Percentiles rank a stretch among this genome's conserved stretches.
phyloP scores from a whole-genome alignment of 2,888 invertebrate species.

The Lobophora halterata region DNA sequence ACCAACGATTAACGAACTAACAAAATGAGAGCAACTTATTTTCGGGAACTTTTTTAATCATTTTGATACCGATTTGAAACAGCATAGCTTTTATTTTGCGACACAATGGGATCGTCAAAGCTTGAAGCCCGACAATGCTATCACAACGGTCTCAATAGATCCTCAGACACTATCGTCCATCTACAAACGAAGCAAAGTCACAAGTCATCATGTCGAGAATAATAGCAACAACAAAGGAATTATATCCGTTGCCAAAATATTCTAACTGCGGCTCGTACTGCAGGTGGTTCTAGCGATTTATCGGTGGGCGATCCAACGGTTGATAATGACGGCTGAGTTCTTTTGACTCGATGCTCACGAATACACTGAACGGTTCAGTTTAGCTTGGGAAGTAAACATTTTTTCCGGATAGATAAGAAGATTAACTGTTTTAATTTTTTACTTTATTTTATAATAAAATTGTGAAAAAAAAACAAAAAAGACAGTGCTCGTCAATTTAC shows the following conservation, averaged over 20 bases:
- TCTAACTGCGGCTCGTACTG: conserved; percentile 52
- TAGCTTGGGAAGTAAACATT: too few relatives aligned
- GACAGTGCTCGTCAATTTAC: too few relatives aligned
- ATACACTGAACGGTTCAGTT: too few relatives aligned
- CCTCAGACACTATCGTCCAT: conserved; percentile 51
- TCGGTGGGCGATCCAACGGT: conserved; percentile 64
- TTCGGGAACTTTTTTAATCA: conserved; percentile 40
- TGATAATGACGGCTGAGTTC: conserved; percentile 58
- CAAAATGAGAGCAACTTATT: conserved; percentile 65
- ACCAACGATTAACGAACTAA: conserved; percentile 66
- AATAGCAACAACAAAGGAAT: conserved; percentile 74
- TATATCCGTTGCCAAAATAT: conserved; percentile 70
- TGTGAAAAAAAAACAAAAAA: too few relatives aligned
- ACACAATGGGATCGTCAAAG: conserved; percentile 24
- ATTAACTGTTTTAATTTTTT: too few relatives aligned
- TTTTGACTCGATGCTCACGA: conserved; percentile 33
- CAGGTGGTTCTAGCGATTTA: conserved; percentile 72
- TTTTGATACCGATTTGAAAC: conserved; percentile 25
- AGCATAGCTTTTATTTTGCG: conserved; percentile 20
- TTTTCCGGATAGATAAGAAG: too few relatives aligned
- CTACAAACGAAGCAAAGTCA: conserved; percentile 50
- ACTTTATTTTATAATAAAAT: too few relatives aligned
- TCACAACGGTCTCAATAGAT: conserved; percentile 43
- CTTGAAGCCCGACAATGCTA: conserved; percentile 29
- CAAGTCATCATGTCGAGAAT: conserved; percentile 69